These are phyloP conservation scores for Holacanthella duospinosa DNA, from an alignment of 2,888 invertebrate genomes.

Conservation along the genomic window DNA sequence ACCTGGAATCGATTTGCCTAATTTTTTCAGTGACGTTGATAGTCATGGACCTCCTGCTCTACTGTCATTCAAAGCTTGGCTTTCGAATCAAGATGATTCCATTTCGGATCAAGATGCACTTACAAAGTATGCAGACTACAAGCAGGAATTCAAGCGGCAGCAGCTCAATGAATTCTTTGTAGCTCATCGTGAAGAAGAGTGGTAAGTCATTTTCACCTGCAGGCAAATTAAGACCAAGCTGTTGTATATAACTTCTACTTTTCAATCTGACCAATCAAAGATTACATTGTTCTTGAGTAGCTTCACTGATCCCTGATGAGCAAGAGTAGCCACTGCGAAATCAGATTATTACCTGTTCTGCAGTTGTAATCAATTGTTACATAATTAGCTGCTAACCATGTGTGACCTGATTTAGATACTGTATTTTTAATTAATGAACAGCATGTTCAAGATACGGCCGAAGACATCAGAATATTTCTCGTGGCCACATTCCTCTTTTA, in stretches of 20 bases:
- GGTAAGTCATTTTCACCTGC: conserved; percentile 58
- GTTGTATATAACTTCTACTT: not conserved
- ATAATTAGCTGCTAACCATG: too few relatives aligned
- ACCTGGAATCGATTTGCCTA: too few relatives aligned
- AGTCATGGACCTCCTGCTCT: conserved; percentile 61
- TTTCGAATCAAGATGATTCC: conserved; percentile 91
- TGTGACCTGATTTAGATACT: too few relatives aligned
- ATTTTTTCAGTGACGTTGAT: not conserved
- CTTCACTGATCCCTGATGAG: too few relatives aligned
- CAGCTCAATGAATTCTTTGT: conserved; percentile 98
- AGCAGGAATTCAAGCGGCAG: conserved; percentile 88
- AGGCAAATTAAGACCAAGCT: not conserved
- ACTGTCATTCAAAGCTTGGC: conserved; percentile 93
- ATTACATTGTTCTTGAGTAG: too few relatives aligned
- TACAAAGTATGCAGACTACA: conserved; percentile 95
- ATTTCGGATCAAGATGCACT: conserved; percentile 96
- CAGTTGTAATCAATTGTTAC: too few relatives aligned
- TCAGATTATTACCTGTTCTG: too few relatives aligned
- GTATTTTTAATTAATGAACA: too few relatives aligned
- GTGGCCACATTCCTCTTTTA: too few relatives aligned
- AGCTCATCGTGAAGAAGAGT: conserved; percentile 98
- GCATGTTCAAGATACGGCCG: too few relatives aligned
- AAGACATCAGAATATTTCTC: too few relatives aligned
- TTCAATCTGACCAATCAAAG: not conserved
- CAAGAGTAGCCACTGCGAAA: too few relatives aligned